phyloP scores from a whole-genome alignment of 2,113 vertebrate genomes.

The Bubo scandiacus region DNA sequence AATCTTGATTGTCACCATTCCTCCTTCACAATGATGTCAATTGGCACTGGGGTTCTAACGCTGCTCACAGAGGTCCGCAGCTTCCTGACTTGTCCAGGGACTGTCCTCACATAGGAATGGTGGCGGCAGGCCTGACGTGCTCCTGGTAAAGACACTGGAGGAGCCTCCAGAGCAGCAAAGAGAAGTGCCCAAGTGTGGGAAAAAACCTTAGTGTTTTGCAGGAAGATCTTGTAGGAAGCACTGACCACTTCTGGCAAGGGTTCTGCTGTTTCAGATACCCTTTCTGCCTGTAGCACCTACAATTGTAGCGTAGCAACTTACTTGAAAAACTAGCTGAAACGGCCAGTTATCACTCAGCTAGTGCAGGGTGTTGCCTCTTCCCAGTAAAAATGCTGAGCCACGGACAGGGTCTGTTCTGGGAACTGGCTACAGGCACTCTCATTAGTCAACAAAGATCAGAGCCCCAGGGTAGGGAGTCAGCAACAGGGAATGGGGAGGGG shows the following conservation, averaged over 20 bases:
- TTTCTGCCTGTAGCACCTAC: not conserved
- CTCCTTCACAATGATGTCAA: not conserved
- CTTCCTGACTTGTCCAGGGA: not conserved
- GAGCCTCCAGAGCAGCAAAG: not conserved
- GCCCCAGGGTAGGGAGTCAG: not conserved
- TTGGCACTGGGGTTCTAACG: fast-evolving
- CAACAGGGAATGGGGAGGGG: fast-evolving
- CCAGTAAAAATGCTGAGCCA: not conserved
- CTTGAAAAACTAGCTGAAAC: not conserved
- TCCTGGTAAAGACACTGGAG: not conserved
- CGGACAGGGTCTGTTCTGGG: not conserved
- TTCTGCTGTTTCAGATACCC: not conserved
- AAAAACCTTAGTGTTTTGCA: not conserved
- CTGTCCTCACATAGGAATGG: not conserved
- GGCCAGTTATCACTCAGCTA: not conserved
- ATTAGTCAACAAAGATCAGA: not conserved
- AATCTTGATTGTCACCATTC: not conserved
- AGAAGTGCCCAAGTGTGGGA: not conserved
- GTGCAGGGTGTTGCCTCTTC: not conserved
- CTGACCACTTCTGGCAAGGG: not conserved
- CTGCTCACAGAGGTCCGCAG: not conserved
- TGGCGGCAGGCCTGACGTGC: not conserved
- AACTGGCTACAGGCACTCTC: not conserved
- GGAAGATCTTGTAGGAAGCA: not conserved
- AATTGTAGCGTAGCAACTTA: not conserved